Evolutionary conservation across 2,113 vertebrate species (phyloP), one percentile per base, ranked within the genome.

Genomic region (Podarcis raffonei): DNA sequence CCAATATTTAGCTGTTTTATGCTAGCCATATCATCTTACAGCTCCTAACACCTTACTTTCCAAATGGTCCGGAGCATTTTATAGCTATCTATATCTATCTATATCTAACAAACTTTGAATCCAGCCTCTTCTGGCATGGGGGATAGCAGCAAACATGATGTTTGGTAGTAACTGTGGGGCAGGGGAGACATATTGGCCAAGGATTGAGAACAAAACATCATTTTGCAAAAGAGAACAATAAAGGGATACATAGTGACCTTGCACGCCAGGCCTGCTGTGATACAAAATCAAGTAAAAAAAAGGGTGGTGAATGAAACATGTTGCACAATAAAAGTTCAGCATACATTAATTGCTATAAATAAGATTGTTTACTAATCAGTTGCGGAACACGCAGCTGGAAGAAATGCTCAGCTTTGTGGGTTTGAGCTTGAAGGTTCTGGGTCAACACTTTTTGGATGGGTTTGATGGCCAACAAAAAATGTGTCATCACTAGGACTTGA

Each of bases 41-140:
- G 32, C 16, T 48, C 30, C 22, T 77, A 77, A 57, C 32, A 66
- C 0, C 32, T 69, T 86, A 42, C 25, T 78, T 78, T 39, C 62
- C 71, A 85, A 90, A 81, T 42, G 6, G 32, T 76, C 65, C 27
- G 80, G 66, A 89, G 2, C 8, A 0, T 6, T 84, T 87, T 83
- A 42, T 2, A 25, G 59, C 62, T 0, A 82, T 11, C 32, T 2
- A 0, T n/a, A 2, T 72, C 62, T 0, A 82, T 11, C 32, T 3
- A 0, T n/a, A 2, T 72, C 20, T 72, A 82, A 84, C 53, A 48
- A 15, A 81, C 32, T 23, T 92, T 77, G 84, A 88, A 83, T 6
- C 0, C 65, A 87, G 48, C 42, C 39, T 39, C 87, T 90, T n/a
- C 7, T 11, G 59, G 42, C 30, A 1, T 12, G 16, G 22, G 5